Percentiles rank a stretch among this genome's conserved stretches.
Conservation (phyloP, 2,113 vertebrate genomes). For the Saguinus midas region DNA sequence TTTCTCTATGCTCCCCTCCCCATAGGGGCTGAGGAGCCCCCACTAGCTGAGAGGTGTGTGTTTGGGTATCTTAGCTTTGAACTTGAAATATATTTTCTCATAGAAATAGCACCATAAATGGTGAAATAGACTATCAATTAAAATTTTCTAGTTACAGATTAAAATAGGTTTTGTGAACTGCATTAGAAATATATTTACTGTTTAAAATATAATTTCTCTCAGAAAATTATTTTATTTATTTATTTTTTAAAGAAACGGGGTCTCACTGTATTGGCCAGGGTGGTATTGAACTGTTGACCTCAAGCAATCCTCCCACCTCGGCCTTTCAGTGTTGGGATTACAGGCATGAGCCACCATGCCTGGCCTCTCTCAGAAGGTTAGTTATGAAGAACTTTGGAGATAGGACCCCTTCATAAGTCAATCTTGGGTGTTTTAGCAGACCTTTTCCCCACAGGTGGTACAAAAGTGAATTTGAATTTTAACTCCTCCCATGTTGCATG, state of each 20-base stretch:
- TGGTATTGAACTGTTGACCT: no score
- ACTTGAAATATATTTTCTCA: background rate
- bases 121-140: constrained; percentile 4
- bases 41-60: background rate
- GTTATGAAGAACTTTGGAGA: constrained; percentile 32
- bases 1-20: background rate
- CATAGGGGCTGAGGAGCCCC: background rate
- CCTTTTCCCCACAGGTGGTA: background rate
- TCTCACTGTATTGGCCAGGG: no score
- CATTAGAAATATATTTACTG: background rate
- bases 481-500: background rate
- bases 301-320: no score
- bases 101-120: background rate
- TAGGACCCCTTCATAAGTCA: background rate
- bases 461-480: constrained; percentile 41
- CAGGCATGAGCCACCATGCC: no score
- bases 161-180: constrained; percentile 28
- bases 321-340: no score
- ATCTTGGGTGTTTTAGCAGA: background rate
- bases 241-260: no score
- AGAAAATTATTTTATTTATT: background rate
- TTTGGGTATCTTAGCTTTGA: constrained; percentile 39
- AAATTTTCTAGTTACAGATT: constrained; percentile 19
- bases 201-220: background rate
- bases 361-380: no score